phyloP scores from a whole-genome alignment of 2,797 vertebrate genomes.

The Squalus acanthias region DNA sequence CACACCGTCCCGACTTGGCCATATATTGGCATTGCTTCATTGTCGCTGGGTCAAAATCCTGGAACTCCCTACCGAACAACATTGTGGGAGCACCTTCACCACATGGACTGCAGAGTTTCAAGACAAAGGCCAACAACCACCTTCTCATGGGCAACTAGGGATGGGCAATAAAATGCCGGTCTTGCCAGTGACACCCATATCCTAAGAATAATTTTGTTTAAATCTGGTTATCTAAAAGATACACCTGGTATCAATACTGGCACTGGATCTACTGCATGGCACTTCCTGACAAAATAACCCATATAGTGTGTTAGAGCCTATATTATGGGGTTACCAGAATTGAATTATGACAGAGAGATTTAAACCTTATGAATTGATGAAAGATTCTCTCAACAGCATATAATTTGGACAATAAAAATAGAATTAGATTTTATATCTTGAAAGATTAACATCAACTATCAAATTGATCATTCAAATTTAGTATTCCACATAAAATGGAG shows the following conservation, averaged over 20 bases:
- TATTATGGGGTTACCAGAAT: background rate
- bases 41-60: background rate
- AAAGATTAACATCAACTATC: background rate
- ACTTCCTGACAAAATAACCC: background rate
- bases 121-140: too few species aligned
- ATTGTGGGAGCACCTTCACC: background rate
- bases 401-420: background rate
- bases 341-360: background rate
- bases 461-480: background rate
- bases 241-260: too few species aligned
- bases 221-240: too few species aligned
- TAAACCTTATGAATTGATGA: background rate
- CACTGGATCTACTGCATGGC: background rate
- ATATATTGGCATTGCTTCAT: background rate
- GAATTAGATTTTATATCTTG: background rate
- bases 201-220: too few species aligned
- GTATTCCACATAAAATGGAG: background rate
- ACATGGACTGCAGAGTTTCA: background rate
- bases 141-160: too few species aligned
- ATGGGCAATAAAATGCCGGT: too few species aligned
- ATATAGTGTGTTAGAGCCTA: background rate
- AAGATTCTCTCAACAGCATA: background rate
- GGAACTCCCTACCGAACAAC: background rate
- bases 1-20: background rate
- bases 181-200: too few species aligned